Percentiles rank a stretch among this genome's conserved stretches.
These are phyloP conservation scores for Todiramphus chloris DNA, from an alignment of 2,113 vertebrate species.

Conservation along the genomic window DNA sequence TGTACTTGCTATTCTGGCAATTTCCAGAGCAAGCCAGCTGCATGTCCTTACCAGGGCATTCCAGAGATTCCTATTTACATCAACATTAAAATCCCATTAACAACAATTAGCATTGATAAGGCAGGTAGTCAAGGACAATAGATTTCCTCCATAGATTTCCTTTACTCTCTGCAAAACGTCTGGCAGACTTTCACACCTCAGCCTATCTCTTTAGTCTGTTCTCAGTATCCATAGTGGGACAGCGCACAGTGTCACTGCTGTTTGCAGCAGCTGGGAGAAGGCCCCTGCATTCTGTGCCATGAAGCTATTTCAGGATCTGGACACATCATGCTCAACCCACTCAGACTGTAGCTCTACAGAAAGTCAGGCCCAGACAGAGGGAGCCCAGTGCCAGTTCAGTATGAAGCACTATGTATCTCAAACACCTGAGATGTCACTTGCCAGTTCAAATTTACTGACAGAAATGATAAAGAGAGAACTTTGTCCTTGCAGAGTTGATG, in stretches of 20 bases:
- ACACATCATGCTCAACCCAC: neutral
- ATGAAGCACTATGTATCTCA: neutral
- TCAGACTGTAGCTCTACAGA: neutral
- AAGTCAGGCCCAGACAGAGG: neutral
- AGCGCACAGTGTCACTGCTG: neutral
- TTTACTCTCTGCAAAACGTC: neutral
- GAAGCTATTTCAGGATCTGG: neutral
- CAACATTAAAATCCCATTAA: neutral
- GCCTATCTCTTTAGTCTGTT: neutral
- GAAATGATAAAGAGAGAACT: neutral
- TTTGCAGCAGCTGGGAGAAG: neutral
- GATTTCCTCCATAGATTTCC: neutral
- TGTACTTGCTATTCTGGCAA: neutral
- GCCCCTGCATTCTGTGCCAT: neutral
- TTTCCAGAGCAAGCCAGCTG: neutral
- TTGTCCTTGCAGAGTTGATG: neutral
- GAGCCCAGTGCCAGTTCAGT: neutral
- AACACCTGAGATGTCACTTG: neutral
- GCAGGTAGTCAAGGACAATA: neutral
- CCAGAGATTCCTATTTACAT: neutral
- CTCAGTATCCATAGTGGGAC: neutral
- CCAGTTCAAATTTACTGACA: neutral
- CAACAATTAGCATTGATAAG: constrained; percentile 11
- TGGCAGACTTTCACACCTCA: neutral
- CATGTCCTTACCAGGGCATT: neutral